Base-by-base conservation (phyloP, 2,113 vertebrate species). In the Phrynocephalus versicolor region DNA sequence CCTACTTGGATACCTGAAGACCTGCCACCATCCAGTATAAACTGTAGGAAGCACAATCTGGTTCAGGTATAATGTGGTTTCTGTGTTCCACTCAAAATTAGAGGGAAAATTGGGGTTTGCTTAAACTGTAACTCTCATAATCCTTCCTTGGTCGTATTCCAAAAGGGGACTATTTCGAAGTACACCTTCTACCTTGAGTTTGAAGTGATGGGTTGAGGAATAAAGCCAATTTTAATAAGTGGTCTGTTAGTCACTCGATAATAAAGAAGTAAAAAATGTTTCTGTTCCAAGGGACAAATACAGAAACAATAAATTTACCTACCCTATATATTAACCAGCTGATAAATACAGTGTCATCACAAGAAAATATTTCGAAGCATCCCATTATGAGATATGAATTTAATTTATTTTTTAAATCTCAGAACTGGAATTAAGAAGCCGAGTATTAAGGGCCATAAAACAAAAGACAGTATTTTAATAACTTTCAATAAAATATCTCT, bases 401-500 rank as follows among this genome's bases (percentile, higher is more conserved):
- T 95, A 89, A 92, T 94, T 93, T 91, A 92, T 94, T 93, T 91
- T 93, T 67, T 51, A 67, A 65, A 58, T 89, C 60, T 76, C 83
- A 79, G 88, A 87, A 92, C 92, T 94, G 91, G 94, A 96, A 96
- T 95, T 93, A 92, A 92, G 95, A 90, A 87, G 90, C 82, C 90
- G 82, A 92, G 86, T 90, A 94, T 91, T 95, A 94, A 93, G 88
- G 89, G 83, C 92, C 83, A 89, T 95, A 95, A 95, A 96, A 94
- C 92, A 93, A 95, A 95, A 96, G 94, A 94, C 90, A 94, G 91
- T 92, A 95, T 95, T 96, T 94, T 94, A 94, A 96, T 94, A 95
- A 95, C 93, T 94, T 95, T 92, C 92, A 95, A 94, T 96, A 96
- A 96, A 96, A 94, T 90, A 89, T 94, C 88, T 92, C 75, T 93